These are phyloP conservation scores for Ecliptopera silaceata DNA, from an alignment of 2,888 invertebrate genomes.

Conservation along the genomic window DNA sequence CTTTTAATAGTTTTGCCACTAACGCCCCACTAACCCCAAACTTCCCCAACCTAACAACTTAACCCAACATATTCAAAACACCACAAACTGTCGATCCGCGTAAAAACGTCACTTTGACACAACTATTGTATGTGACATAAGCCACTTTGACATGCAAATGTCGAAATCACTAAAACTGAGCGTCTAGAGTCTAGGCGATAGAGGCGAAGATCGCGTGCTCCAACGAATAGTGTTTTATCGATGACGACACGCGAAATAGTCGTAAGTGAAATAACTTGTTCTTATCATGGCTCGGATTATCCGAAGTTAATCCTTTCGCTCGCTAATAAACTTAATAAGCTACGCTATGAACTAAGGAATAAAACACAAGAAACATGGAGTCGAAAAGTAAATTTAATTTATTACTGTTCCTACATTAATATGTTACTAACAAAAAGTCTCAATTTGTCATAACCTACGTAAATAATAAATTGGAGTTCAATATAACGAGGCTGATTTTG, in stretches of 20 bases:
- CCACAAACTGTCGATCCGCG: slow-evolving; percentile 15
- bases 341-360: background rate
- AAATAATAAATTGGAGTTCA: no score
- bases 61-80: slow-evolving; percentile 25
- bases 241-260: slow-evolving; percentile 31
- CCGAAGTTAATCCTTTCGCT: slow-evolving; percentile 21
- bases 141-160: slow-evolving; percentile 24
- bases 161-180: background rate
- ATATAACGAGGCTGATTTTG: no score
- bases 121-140: slow-evolving; percentile 21
- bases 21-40: slow-evolving; percentile 3
- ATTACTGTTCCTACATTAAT: no score
- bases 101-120: slow-evolving; percentile 25
- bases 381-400: no score
- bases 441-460: no score
- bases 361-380: background rate
- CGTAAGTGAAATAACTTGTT: slow-evolving; percentile 33
- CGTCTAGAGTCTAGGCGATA: background rate
- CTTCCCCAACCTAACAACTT: slow-evolving; percentile 19
- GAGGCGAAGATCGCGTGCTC: slow-evolving; percentile 6
- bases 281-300: slow-evolving; percentile 25
- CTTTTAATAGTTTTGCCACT: background rate
- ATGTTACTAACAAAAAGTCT: no score
- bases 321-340: slow-evolving; percentile 12
- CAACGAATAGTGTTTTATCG: slow-evolving; percentile 22